Evolutionary conservation across 1,140 invertebrate species (phyloP).

Genomic region (Epicauta chinensis): DNA sequence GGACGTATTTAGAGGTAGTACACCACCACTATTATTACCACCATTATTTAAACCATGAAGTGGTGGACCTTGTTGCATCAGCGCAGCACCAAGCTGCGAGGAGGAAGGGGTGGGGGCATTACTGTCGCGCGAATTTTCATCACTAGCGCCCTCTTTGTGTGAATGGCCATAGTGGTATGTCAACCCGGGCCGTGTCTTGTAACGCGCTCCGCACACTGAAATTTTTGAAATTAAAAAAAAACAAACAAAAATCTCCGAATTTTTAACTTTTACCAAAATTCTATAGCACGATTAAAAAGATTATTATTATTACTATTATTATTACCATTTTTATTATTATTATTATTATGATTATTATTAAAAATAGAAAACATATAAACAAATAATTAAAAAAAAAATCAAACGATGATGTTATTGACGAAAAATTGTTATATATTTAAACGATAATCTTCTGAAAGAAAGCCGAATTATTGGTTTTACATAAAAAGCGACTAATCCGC

Average conservation of each 20-base stretch:
- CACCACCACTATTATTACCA: slow-evolving; percentile 12
- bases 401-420: slow-evolving; percentile 4
- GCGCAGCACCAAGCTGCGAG: slow-evolving; percentile 34
- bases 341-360: too few species aligned
- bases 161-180: slow-evolving; percentile 97
- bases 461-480: too few species aligned
- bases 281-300: too few species aligned
- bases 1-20: slow-evolving; percentile 1
- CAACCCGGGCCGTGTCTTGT: slow-evolving; percentile 94
- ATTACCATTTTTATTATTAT: too few species aligned
- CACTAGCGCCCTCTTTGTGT: slow-evolving; percentile 66
- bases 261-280: slow-evolving; percentile 1
- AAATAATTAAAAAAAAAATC: not conserved
- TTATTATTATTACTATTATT: too few species aligned
- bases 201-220: slow-evolving; percentile 92
- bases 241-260: slow-evolving; percentile 15
- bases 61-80: slow-evolving; percentile 21
- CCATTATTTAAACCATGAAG: slow-evolving; percentile 3
- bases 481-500: too few species aligned
- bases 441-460: slow-evolving; percentile 23
- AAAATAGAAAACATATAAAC: too few species aligned
- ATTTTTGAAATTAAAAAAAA: slow-evolving; percentile 38
- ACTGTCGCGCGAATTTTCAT: slow-evolving; percentile 44
- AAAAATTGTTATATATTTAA: slow-evolving; percentile 16
- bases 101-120: slow-evolving; percentile 42